Evolutionary conservation across 2,113 vertebrate species (phyloP), one percentile per base, ranked within the genome.

Genomic region (Erpornis zantholeuca): DNA sequence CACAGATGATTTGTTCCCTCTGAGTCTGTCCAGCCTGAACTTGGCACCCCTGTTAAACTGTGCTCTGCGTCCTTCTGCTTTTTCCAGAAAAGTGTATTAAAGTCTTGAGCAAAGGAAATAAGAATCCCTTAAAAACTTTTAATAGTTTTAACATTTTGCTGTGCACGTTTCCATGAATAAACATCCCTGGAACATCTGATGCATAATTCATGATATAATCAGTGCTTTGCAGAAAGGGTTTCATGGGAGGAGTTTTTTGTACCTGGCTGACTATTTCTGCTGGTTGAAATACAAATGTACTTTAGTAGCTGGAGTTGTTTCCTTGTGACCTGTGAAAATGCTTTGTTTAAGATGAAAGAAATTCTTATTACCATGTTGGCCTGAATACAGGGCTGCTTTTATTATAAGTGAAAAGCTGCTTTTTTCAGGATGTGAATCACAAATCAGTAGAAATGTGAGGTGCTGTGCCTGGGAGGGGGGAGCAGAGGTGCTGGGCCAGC

Each of bases 321-420:
- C 68, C 57, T 81, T 92, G 27, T 92, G 91, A 90, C 27, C 17
- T 73, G 57, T 77, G 69, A 73, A 94, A 91, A 59, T 19, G 69
- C 89, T 96, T 97, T 96, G 90, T 96, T 95, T 85, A 71, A 90
- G 93, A 91, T 91, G 93, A 95, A 96, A 92, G 70, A n/a, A 87
- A 49, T 65, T 66, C 80, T 45, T 82, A 70, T 95, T 83, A 78
- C 68, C 77, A 40, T 57, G 28, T 40, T 77, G 91, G 81, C 69
- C 83, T 95, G 92, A 82, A 82, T 64, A 50, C 61, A 64, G 69
- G 23, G 35, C 69, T 96, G 86, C 80, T 95, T 77, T 86, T 57
- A 63, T 86, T 72, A 0, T 2, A 24, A 69, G 35, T n/a, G 86
- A 70, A 91, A 86, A 92, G 77, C 72, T 86, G 6, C 18, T n/a